These are phyloP conservation scores for Prosapia bicincta DNA, from an alignment of 2,888 invertebrate genomes.

Conservation along the genomic window DNA sequence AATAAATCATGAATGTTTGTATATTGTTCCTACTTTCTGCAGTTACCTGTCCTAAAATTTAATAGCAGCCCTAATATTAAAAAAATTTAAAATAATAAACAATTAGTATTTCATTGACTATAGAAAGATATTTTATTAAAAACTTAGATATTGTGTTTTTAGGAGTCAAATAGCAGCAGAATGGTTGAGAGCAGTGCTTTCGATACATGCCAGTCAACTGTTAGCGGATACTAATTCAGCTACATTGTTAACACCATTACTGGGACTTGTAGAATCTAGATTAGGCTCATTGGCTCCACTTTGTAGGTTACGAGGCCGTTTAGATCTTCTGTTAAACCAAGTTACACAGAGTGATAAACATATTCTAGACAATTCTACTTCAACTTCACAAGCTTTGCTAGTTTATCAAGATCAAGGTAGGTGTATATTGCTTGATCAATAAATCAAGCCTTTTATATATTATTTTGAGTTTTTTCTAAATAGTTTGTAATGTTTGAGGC, in stretches of 20 bases:
- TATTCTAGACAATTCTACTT: slow-evolving; percentile 45
- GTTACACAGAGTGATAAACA: slow-evolving; percentile 48
- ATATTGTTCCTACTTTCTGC: no score
- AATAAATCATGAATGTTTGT: no score
- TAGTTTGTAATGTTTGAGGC: no score
- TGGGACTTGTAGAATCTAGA: slow-evolving; percentile 56
- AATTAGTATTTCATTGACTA: no score
- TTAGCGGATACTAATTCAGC: slow-evolving; percentile 59
- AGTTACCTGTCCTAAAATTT: no score
- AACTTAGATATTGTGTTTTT: no score
- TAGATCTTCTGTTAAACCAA: slow-evolving; percentile 57
- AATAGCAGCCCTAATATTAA: no score
- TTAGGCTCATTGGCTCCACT: slow-evolving; percentile 52
- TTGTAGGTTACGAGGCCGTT: slow-evolving; percentile 56
- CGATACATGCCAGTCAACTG: slow-evolving; percentile 58
- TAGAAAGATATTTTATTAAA: background rate
- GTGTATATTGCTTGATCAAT: no score
- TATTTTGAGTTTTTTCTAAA: no score
- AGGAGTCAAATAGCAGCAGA: slow-evolving; percentile 54
- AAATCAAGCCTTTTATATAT: no score
- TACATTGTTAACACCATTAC: slow-evolving; percentile 53
- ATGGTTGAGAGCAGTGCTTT: slow-evolving; percentile 59
- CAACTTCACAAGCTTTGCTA: slow-evolving; percentile 48
- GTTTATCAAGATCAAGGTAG: slow-evolving; percentile 54
- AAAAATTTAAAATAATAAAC: no score